Evolutionary conservation across 2,113 vertebrate species (phyloP).

Genomic region (Nansenia antarctica): DNA sequence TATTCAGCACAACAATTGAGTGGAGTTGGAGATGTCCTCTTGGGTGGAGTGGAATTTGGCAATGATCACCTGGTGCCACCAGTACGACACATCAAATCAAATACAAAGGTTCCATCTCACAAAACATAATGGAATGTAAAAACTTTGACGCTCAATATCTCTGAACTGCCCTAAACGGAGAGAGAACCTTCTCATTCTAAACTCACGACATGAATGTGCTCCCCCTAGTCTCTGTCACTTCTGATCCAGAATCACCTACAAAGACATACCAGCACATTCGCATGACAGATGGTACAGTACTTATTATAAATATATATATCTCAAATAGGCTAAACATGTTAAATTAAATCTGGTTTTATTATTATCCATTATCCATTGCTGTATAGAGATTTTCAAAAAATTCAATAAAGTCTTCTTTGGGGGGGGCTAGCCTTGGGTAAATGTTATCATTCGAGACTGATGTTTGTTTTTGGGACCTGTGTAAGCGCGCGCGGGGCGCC

Average conservation of each 20-base stretch:
- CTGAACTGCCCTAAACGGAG: no score
- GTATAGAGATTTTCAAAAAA: neutral
- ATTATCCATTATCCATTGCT: neutral
- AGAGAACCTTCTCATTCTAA: no score
- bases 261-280: neutral
- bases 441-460: neutral
- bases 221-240: neutral
- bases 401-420: neutral
- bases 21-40: no score
- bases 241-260: neutral
- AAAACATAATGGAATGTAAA: no score
- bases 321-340: neutral
- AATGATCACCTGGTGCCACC: no score
- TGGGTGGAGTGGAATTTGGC: no score
- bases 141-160: no score
- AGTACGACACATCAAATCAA: no score
- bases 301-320: neutral
- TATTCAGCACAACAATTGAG: no score
- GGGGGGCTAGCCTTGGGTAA: neutral
- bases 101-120: no score
- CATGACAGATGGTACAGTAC: neutral
- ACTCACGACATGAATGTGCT: neutral
- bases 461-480: neutral
- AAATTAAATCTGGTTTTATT: neutral
- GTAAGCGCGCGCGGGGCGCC: neutral